Evolutionary conservation across 2,888 invertebrate genomes (phyloP).

Genomic region (Sympetrum striolatum): DNA sequence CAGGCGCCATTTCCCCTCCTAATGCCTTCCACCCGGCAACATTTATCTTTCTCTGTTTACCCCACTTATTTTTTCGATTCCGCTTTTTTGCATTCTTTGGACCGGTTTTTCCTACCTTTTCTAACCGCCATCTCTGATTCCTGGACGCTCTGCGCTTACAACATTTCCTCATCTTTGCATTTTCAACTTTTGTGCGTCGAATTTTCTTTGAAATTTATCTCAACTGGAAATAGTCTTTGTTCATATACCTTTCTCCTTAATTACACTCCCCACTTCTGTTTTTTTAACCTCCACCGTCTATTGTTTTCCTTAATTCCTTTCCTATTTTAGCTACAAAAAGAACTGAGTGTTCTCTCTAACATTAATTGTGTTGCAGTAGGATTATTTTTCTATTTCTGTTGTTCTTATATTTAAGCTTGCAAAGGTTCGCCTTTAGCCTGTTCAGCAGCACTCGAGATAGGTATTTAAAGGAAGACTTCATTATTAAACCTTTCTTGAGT

Average conservation of each 20-base stretch:
- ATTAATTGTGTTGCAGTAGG: too few relatives aligned
- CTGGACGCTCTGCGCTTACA: not conserved
- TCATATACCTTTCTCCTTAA: not conserved
- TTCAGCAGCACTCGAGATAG: too few relatives aligned
- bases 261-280: not conserved
- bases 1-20: not conserved
- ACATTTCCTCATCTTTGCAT: not conserved
- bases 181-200: too few relatives aligned
- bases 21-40: not conserved
- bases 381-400: too few relatives aligned
- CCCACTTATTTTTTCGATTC: not conserved
- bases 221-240: not conserved
- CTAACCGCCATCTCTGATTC: not conserved
- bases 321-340: not conserved
- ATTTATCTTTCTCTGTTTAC: not conserved
- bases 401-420: too few relatives aligned
- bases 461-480: too few relatives aligned
- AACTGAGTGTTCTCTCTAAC: too few relatives aligned
- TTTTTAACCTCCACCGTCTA: not conserved
- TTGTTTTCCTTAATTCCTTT: not conserved
- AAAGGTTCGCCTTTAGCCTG: too few relatives aligned
- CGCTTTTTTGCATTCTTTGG: not conserved
- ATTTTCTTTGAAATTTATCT: too few relatives aligned
- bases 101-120: not conserved
- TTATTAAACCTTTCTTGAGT: too few relatives aligned